A percentile compares a stretch with the other conserved stretches of the same genome.
phyloP scores from a whole-genome alignment of 2,113 vertebrate genomes.

The Lagopus muta region DNA sequence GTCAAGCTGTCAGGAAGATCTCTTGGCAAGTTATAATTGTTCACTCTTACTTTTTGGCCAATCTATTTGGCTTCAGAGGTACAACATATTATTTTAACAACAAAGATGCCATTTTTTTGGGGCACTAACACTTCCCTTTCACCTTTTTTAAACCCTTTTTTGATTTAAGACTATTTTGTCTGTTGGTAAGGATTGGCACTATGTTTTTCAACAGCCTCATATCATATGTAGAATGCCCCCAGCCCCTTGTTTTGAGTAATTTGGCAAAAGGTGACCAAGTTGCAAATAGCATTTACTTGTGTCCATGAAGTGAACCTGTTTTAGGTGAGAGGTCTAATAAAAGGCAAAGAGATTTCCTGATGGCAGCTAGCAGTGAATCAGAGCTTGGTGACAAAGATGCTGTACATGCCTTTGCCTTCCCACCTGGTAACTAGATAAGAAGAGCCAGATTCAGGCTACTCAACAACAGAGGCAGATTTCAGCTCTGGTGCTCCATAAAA shows the following conservation, averaged over 20 bases:
- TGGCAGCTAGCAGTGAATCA: neutral
- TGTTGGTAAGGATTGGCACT: neutral
- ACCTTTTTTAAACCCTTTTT: neutral
- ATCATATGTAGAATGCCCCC: neutral
- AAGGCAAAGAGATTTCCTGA: neutral
- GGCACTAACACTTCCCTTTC: neutral
- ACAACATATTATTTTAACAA: neutral
- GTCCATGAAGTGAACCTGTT: neutral
- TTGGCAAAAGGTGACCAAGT: neutral
- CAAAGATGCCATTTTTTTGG: neutral
- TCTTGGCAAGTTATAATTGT: neutral
- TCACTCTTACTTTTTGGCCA: neutral
- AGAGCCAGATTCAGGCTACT: neutral
- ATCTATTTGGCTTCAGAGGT: neutral
- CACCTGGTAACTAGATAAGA: neutral
- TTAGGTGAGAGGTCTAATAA: neutral
- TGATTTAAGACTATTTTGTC: neutral
- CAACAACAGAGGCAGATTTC: neutral
- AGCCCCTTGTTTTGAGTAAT: neutral
- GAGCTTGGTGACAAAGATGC: neutral
- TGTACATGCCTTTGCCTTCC: neutral
- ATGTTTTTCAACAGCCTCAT: neutral
- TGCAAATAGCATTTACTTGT: neutral
- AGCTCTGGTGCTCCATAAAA: neutral
- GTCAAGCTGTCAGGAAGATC: neutral